Evolutionary conservation across 2,888 invertebrate species (phyloP), one percentile per base, ranked within the genome.

Genomic region (Aleiodes alternator): DNA sequence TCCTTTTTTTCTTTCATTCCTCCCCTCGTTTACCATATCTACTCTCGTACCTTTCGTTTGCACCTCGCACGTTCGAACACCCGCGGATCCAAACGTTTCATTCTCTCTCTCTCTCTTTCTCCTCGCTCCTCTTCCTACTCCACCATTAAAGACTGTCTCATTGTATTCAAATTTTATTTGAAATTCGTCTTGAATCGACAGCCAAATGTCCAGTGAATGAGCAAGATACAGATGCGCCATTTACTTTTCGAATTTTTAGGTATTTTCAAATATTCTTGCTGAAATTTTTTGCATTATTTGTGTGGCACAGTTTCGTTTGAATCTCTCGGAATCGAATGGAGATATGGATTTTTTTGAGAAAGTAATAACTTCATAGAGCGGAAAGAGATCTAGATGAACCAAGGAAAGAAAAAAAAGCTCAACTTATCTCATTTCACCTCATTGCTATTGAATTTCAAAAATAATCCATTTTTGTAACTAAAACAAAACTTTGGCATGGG

Each of bases 121-220:
- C 38, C 8, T 43, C 43, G 8, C 11, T 43, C 43, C 43, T 43
- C 23, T 48, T 34, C 64, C 31, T 38, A 31, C 71, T 78, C 83
- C 81, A 82, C 86, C 84, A 85, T 87, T 86, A 85, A 84, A 85
- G 81, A 43, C 43, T 48, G 70, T 77, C 76, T 84, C 85, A 88
- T 88, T 88, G 88, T 88, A 88, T 88, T 88, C 86, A 88, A 88
- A 88, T 88, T 43, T 78, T 80, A 75, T 78, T 70, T 55, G 70
- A 70, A 43, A 66, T 56, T 55, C 55, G 23, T 43, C 34, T 55
- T 61, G 72, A 34, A 11, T 16, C 70, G 48, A 59, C 77, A 73
- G 76, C 70, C 29, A 43, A 43, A 43, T 43, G 61, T 34, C 23
- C 14, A 61, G 14, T 55, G 9, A 23, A 43, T 43, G 43, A 11